Evolutionary conservation across 2,888 invertebrate species (phyloP), one percentile per base, ranked within the genome.

Genomic region (Diabrotica balteata): DNA sequence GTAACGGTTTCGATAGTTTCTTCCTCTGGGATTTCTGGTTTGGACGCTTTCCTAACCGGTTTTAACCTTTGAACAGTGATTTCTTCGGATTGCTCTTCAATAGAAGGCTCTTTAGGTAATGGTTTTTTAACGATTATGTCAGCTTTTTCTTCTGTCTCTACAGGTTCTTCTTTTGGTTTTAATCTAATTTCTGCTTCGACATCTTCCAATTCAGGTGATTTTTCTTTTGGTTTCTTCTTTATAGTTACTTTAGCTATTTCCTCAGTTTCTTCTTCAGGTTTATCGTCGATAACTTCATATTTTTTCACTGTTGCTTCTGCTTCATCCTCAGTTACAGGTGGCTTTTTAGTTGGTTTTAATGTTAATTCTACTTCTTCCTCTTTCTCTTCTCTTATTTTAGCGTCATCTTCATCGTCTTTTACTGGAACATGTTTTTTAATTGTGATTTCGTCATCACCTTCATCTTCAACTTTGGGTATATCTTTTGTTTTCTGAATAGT

Each of bases 1-100:
- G 92, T 93, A 0, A 94, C 93, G 75, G 89, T 91, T 85, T 93
- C 91, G 8, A 90, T 89, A 78, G 91, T 92, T 0, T 90, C 90
- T 58, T 90, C 87, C 86, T 93, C 93, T 53, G 91, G 90, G 72
- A 91, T 86, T 74, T 91, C 90, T 7, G 87, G 84, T 65, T 89
- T 84, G 51, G 89, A 86, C 80, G 91, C 91, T 78, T 88, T 86
- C 59, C 90, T 86, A 7, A 90, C 88, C 75, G 90, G 90, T 76
- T 90, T 90, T 32, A 92, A 84, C 81, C 91, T 93, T 80, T 92
- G 92, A 11, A 94, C 87, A 0, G 91, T 93, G 42, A 93, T 86
- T 81, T 90, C 90, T 80, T 90, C 88, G 55, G 88, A 87, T 69
- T 87, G 86, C 78, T 90, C 88, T 79, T 90, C 89, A 74, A 85